These are phyloP conservation scores for Tautogolabrus adspersus DNA, from an alignment of 2,113 vertebrate species.

Conservation along the genomic window DNA sequence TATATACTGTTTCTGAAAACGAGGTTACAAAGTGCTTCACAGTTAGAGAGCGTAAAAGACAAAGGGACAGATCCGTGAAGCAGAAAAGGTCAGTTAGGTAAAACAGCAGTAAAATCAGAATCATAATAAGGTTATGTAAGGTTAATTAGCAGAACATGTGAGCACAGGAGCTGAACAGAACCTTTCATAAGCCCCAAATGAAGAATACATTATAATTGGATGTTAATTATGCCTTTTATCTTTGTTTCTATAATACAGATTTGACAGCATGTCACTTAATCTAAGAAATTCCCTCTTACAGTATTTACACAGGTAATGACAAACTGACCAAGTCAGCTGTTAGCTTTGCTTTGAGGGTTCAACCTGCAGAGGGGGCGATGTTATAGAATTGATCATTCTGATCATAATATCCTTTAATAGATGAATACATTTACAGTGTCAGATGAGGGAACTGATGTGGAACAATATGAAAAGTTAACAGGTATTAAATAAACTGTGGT, in stretches of 20 bases:
- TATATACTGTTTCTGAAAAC: conserved; percentile 35
- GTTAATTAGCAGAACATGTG: conserved; percentile 53
- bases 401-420: not conserved
- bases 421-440: not conserved
- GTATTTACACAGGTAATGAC: not conserved
- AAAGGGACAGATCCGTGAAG: conserved; percentile 52
- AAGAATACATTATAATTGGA: conserved; percentile 17
- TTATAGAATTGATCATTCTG: no score
- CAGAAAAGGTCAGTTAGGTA: conserved; percentile 56
- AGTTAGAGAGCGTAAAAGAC: conserved; percentile 49
- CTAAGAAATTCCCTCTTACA: not conserved
- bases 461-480: conserved; percentile 1
- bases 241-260: not conserved
- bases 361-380: not conserved
- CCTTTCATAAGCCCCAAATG: conserved; percentile 16
- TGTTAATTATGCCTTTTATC: conserved; percentile 21
- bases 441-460: not conserved
- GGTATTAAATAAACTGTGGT: not conserved
- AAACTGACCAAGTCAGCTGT: conserved; percentile 1
- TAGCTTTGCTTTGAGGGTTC: not conserved
- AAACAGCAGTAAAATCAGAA: conserved; percentile 30
- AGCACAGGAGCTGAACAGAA: conserved; percentile 29
- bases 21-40: conserved; percentile 27
- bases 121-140: conserved; percentile 53
- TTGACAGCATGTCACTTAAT: conserved; percentile 14